Evolutionary conservation across 2,888 invertebrate species (phyloP).

Genomic region (Drosophila mimetica): DNA sequence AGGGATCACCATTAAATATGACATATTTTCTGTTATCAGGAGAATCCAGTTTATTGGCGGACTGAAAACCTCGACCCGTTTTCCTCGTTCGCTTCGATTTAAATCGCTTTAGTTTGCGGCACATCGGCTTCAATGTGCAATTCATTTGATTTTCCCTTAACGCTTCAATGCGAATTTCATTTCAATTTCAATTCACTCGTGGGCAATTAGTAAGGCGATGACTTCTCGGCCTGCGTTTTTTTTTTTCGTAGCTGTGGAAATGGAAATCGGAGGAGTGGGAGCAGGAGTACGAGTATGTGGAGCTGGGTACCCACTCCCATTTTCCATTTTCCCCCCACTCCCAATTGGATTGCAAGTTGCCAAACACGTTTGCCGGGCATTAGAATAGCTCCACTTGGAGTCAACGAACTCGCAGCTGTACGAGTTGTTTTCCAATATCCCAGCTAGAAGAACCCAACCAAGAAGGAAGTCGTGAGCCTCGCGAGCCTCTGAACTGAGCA

Average conservation of each 20-base stretch:
- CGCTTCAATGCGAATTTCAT: conserved; percentile 30
- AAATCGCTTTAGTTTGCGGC: conserved; percentile 8
- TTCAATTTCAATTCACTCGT: conserved; percentile 46
- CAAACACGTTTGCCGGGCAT: conserved; percentile 73
- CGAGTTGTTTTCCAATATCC: conserved; percentile 36
- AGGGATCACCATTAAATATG: background rate
- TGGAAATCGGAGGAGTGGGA: conserved; percentile 8
- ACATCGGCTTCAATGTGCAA: conserved; percentile 25
- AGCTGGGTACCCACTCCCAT: conserved; percentile 43
- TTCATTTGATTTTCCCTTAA: conserved; percentile 19
- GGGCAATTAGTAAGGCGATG: conserved; percentile 47
- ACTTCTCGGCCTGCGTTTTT: conserved; percentile 18
- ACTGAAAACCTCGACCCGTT: conserved; percentile 13
- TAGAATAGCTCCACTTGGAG: conserved; percentile 61
- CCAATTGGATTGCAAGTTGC: conserved; percentile 49
- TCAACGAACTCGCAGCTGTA: conserved; percentile 61
- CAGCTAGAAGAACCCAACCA: conserved; percentile 29
- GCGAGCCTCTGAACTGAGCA: conserved; percentile 43
- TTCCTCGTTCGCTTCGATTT: conserved; percentile 3
- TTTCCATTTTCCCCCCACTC: conserved; percentile 16
- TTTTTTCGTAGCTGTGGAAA: background rate
- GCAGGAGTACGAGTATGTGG: conserved; percentile 9
- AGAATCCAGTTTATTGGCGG: conserved; percentile 4
- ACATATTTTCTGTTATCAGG: conserved; percentile 2
- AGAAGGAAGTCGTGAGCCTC: conserved; percentile 65